Conservation (phyloP, 2,797 vertebrate species). For the Macropodus opercularis region DNA sequence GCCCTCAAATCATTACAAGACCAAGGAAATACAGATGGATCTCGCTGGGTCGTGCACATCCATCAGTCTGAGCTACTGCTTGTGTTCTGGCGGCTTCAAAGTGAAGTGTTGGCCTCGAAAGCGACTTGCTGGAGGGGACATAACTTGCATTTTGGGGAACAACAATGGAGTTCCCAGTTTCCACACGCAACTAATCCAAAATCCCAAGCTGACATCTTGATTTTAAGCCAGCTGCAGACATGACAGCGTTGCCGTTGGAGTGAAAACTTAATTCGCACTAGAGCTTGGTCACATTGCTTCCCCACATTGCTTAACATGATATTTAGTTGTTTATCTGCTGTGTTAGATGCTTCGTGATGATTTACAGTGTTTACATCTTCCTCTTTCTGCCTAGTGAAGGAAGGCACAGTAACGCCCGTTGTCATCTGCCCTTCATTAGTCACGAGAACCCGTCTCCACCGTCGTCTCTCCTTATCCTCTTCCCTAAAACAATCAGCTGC, state of each 20-base stretch:
- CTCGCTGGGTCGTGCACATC: neutral
- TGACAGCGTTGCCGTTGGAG: neutral
- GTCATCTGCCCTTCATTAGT: slow-evolving; percentile 58
- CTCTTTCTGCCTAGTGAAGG: neutral
- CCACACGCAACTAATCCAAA: neutral
- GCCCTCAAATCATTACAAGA: neutral
- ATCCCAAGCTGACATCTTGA: neutral
- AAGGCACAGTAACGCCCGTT: neutral
- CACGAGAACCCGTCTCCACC: slow-evolving; percentile 4
- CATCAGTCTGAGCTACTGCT: slow-evolving; percentile 3
- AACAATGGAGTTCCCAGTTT: neutral
- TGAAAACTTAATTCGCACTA: neutral
- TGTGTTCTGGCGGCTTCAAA: neutral
- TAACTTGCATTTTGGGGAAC: neutral
- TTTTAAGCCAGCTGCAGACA: neutral
- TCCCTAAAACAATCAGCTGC: too few species aligned
- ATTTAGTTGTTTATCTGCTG: slow-evolving; percentile 14
- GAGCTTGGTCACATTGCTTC: slow-evolving; percentile 10
- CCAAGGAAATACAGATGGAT: slow-evolving; percentile 21
- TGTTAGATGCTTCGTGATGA: slow-evolving; percentile 13
- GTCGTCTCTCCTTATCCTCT: neutral
- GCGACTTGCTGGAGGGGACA: neutral
- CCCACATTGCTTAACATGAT: slow-evolving; percentile 19
- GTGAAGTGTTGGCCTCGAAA: neutral
- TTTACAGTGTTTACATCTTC: slow-evolving; percentile 24